phyloP scores from a whole-genome alignment of 1,140 invertebrate species.

The Conus ventricosus region DNA sequence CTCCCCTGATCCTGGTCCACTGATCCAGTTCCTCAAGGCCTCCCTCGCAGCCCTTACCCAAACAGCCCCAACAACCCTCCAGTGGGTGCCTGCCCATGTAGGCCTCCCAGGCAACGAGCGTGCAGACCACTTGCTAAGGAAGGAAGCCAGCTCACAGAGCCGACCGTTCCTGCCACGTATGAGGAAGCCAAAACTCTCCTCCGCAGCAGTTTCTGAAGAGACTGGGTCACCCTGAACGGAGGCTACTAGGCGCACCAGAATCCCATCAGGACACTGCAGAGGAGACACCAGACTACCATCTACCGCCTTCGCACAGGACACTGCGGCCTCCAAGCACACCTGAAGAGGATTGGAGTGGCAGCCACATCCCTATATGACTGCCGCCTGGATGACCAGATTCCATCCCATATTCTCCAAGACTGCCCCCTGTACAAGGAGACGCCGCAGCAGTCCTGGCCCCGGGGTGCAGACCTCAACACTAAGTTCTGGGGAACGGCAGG shows the following conservation, averaged over 20 bases:
- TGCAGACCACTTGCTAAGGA: constrained; percentile 1
- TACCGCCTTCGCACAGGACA: too few species aligned
- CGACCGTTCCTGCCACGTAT: not conserved
- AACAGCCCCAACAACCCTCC: not conserved
- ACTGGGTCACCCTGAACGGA: not conserved
- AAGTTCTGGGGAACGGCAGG: too few species aligned
- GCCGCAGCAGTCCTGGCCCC: too few species aligned
- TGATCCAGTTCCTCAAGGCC: not conserved
- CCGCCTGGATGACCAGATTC: too few species aligned
- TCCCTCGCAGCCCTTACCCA: not conserved
- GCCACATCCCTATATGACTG: too few species aligned
- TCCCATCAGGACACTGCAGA: not conserved
- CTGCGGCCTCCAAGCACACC: too few species aligned
- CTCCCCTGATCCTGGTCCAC: not conserved
- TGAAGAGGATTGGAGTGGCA: too few species aligned
- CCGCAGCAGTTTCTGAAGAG: not conserved
- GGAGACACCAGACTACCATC: too few species aligned
- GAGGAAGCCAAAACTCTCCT: not conserved
- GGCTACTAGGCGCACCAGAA: not conserved
- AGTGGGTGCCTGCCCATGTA: constrained; percentile 13
- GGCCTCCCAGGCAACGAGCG: constrained; percentile 1
- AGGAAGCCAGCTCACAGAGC: constrained; percentile 6
- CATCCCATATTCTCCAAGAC: too few species aligned
- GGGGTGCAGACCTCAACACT: too few species aligned
- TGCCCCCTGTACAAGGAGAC: too few species aligned